Conservation (phyloP, 2,797 vertebrate species). For the Lepidocolaptes lacrymiger region DNA sequence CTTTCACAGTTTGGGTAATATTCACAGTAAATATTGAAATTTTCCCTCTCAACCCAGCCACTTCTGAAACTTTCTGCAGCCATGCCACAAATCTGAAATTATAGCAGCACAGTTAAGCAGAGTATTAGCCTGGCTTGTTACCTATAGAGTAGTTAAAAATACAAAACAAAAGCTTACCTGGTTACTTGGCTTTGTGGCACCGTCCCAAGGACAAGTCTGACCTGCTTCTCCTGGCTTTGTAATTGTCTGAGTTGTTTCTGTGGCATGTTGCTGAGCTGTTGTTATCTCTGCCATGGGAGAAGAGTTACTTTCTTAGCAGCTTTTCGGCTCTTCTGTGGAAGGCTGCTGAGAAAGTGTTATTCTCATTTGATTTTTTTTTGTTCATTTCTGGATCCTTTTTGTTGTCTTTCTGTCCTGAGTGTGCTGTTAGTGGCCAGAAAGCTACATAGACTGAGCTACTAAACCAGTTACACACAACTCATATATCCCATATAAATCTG, state of each 20-base stretch:
- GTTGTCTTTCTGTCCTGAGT: constrained; percentile 18
- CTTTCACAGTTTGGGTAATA: background rate
- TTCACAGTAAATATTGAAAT: background rate
- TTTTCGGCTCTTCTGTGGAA: constrained; percentile 16
- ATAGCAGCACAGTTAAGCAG: background rate
- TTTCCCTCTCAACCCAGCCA: constrained; percentile 43
- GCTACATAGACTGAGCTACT: background rate
- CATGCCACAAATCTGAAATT: background rate
- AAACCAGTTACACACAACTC: background rate
- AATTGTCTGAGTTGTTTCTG: background rate
- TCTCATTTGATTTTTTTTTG: background rate
- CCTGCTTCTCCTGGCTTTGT: constrained; percentile 4
- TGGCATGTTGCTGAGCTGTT: constrained; percentile 4
- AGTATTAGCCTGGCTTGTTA: background rate
- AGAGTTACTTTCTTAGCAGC: background rate
- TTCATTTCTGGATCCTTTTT: background rate
- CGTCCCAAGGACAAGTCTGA: background rate
- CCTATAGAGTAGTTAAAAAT: background rate
- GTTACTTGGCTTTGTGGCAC: background rate
- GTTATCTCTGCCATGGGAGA: background rate
- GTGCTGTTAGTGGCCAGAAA: constrained; percentile 20
- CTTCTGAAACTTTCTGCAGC: background rate
- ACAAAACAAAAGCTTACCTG: background rate
- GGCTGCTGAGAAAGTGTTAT: background rate
- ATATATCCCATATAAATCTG: background rate